Percentiles rank a stretch among this genome's conserved stretches.
phyloP scores from a whole-genome alignment of 2,888 invertebrate genomes.

The Macrophya alboannulata region DNA sequence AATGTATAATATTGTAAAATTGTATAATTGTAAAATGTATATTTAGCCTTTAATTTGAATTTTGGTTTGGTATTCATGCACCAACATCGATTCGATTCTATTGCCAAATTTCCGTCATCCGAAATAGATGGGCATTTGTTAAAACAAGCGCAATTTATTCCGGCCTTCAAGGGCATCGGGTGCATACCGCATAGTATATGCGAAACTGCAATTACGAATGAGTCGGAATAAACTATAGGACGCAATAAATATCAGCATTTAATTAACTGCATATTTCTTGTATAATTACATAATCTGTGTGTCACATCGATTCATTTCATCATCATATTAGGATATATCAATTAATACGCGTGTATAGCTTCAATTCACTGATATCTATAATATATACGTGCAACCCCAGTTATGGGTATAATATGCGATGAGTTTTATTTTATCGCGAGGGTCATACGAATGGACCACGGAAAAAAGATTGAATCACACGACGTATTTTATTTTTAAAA shows the following conservation, averaged over 20 bases:
- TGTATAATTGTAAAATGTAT: too few relatives aligned
- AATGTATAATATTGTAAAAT: not conserved
- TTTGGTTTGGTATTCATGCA: not conserved
- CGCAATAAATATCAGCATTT: not conserved
- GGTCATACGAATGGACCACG: slow-evolving; percentile 11
- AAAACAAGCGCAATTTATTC: slow-evolving; percentile 1
- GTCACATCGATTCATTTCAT: not conserved
- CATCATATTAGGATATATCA: not conserved
- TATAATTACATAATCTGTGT: not conserved
- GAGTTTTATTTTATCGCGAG: slow-evolving; percentile 8
- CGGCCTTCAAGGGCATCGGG: not conserved
- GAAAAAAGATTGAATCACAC: not conserved
- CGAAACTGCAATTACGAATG: not conserved
- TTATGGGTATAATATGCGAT: not conserved
- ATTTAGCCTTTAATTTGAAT: not conserved
- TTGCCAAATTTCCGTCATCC: slow-evolving; percentile 31
- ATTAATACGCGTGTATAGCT: not conserved
- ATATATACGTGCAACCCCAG: not conserved
- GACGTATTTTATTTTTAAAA: not conserved
- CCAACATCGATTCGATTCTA: not conserved
- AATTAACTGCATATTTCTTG: not conserved
- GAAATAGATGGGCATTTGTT: slow-evolving; percentile 21
- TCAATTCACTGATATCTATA: not conserved
- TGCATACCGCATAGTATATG: too few relatives aligned
- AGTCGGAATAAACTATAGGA: not conserved